These are phyloP conservation scores for Calyptomena viridis DNA, from an alignment of 2,113 vertebrate species.

Conservation along the genomic window DNA sequence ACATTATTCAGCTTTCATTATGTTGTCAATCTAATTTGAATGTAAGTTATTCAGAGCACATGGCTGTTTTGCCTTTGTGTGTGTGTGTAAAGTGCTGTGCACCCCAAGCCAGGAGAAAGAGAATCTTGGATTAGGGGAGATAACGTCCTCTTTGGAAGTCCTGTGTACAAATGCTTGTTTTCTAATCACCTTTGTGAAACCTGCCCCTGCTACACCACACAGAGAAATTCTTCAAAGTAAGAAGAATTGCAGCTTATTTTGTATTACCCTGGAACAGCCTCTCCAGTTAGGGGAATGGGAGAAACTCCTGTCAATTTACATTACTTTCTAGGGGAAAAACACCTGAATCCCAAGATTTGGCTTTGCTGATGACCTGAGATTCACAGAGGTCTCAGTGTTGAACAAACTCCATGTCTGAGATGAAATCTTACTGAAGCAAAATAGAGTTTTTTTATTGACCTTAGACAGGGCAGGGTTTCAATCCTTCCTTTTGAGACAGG, in stretches of 20 bases:
- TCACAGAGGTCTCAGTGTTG: neutral
- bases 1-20: constrained; percentile 47
- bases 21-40: constrained; percentile 59
- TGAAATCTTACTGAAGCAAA: constrained; percentile 27
- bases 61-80: constrained; percentile 34
- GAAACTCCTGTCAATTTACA: neutral
- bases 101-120: neutral
- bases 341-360: neutral
- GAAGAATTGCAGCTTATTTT: constrained; percentile 2
- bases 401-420: neutral
- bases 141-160: neutral
- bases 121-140: neutral
- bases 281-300: neutral
- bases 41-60: constrained; percentile 7
- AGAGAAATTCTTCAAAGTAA: constrained; percentile 6
- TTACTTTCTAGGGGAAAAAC: neutral
- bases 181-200: constrained; percentile 26
- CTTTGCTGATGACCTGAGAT: constrained; percentile 12
- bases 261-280: neutral
- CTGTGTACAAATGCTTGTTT: constrained; percentile 9
- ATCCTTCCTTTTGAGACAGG: neutral
- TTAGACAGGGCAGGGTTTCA: constrained; percentile 4
- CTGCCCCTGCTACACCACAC: neutral
- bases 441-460: neutral
- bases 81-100: neutral